These are phyloP conservation scores for Tetranychus truncatus DNA, from an alignment of 2,888 invertebrate species.

Conservation along the genomic window DNA sequence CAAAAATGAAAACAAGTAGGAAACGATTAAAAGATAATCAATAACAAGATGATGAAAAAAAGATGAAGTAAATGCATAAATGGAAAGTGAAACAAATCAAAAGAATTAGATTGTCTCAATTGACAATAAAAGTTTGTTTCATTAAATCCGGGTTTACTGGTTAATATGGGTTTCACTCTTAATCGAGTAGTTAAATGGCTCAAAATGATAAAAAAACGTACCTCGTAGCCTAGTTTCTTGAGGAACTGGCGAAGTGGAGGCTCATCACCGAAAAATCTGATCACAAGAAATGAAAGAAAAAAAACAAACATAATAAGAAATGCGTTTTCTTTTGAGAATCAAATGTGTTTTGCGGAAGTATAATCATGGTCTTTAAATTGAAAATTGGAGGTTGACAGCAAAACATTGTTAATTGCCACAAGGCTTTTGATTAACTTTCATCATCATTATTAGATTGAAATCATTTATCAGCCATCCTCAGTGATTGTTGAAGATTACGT, in stretches of 20 bases:
- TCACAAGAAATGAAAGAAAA: slow-evolving; percentile 23
- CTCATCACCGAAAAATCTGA: slow-evolving; percentile 67
- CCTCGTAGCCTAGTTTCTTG: slow-evolving; percentile 78
- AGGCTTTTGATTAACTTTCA: not conserved
- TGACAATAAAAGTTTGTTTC: not conserved
- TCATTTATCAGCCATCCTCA: no score
- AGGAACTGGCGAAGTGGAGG: slow-evolving; percentile 70
- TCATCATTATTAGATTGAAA: not conserved
- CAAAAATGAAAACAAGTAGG: not conserved
- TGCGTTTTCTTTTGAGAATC: not conserved
- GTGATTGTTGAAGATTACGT: no score
- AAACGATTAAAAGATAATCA: not conserved
- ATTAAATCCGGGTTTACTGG: not conserved
- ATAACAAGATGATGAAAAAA: not conserved
- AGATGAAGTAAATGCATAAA: not conserved
- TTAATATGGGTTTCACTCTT: not conserved
- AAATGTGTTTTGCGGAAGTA: slow-evolving; percentile 5
- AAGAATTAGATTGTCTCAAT: not conserved
- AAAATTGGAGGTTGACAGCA: slow-evolving; percentile 2
- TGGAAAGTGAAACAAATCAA: not conserved
- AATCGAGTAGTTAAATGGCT: not conserved
- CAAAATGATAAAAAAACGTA: slow-evolving; percentile 24
- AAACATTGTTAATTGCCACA: not conserved
- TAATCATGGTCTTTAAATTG: not conserved
- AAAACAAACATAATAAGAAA: not conserved